A percentile compares a stretch with the other conserved stretches of the same genome.
These are phyloP conservation scores for Dinomys branickii DNA, from an alignment of 2,113 vertebrate species.

Conservation along the genomic window DNA sequence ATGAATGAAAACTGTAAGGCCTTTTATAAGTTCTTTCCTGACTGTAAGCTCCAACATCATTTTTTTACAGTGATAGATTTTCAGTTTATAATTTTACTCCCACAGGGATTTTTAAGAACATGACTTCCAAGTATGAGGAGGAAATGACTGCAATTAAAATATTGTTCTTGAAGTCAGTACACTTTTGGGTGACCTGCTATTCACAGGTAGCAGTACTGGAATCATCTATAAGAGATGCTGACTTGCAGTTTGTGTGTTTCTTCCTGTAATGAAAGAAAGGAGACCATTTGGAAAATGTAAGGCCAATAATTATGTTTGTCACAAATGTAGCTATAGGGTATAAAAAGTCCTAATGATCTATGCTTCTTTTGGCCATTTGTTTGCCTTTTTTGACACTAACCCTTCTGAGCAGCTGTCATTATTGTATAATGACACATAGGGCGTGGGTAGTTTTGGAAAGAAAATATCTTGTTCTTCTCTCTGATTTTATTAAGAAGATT, in stretches of 20 bases:
- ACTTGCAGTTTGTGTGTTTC: not conserved
- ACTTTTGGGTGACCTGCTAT: constrained; percentile 4
- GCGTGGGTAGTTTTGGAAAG: constrained; percentile 38
- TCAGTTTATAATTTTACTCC: constrained; percentile 46
- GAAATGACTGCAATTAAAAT: constrained; percentile 5
- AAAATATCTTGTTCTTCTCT: constrained; percentile 65
- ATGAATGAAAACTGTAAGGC: not conserved
- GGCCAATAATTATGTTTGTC: constrained; percentile 63
- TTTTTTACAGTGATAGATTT: constrained; percentile 12
- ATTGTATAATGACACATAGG: constrained; percentile 5
- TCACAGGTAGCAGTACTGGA: not conserved
- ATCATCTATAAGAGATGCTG: not conserved
- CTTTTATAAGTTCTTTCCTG: not conserved
- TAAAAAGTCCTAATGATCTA: constrained; percentile 70
- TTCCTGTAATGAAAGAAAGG: constrained; percentile 25
- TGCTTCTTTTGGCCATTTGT: constrained; percentile 66
- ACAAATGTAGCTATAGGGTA: constrained; percentile 66
- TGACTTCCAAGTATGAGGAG: constrained; percentile 25
- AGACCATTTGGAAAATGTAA: constrained; percentile 42
- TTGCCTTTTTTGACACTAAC: constrained; percentile 61
- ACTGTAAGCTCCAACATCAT: not conserved
- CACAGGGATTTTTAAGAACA: constrained; percentile 25
- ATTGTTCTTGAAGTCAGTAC: constrained; percentile 6
- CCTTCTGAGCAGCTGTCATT: constrained; percentile 66
- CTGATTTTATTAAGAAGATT: constrained; percentile 43